Percentiles rank a stretch among this genome's conserved stretches.
These are phyloP conservation scores for Anagrus nilaparvatae DNA, from an alignment of 1,140 invertebrate genomes.

Conservation along the genomic window DNA sequence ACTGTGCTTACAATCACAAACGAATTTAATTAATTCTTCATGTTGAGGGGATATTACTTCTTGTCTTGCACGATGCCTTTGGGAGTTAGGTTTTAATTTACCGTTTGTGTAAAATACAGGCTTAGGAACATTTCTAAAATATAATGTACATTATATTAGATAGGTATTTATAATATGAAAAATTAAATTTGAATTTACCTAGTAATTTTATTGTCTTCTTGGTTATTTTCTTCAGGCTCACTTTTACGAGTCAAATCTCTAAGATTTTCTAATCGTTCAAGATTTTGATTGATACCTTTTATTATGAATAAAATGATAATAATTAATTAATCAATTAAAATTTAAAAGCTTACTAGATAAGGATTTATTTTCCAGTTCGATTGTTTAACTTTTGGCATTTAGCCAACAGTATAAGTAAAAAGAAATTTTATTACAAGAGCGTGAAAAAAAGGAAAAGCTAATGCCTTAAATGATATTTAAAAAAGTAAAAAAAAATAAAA, in stretches of 20 bases:
- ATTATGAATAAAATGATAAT: slow-evolving; percentile 16
- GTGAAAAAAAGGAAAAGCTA: no score
- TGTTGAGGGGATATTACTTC: slow-evolving; percentile 60
- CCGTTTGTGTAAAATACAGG: slow-evolving; percentile 62
- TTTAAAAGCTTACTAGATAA: background rate
- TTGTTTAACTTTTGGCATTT: background rate
- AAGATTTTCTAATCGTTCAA: slow-evolving; percentile 55
- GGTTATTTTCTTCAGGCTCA: slow-evolving; percentile 43
- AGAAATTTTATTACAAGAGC: background rate
- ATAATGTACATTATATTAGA: background rate
- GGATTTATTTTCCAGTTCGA: background rate
- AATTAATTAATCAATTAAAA: background rate
- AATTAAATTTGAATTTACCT: slow-evolving; percentile 37
- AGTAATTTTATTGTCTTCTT: slow-evolving; percentile 27
- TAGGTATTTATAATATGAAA: background rate
- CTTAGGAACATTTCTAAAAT: slow-evolving; percentile 50
- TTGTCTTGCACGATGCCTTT: slow-evolving; percentile 46
- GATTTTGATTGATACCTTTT: slow-evolving; percentile 54
- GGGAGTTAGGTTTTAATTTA: slow-evolving; percentile 48
- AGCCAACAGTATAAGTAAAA: background rate
- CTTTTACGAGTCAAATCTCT: slow-evolving; percentile 53
- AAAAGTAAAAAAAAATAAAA: no score
- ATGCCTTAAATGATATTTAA: no score
- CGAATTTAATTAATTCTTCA: slow-evolving; percentile 63
- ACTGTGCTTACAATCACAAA: slow-evolving; percentile 55